Evolutionary conservation across 2,888 invertebrate species (phyloP), one percentile per base, ranked within the genome.

Genomic region (Pristionchus mayeri): DNA sequence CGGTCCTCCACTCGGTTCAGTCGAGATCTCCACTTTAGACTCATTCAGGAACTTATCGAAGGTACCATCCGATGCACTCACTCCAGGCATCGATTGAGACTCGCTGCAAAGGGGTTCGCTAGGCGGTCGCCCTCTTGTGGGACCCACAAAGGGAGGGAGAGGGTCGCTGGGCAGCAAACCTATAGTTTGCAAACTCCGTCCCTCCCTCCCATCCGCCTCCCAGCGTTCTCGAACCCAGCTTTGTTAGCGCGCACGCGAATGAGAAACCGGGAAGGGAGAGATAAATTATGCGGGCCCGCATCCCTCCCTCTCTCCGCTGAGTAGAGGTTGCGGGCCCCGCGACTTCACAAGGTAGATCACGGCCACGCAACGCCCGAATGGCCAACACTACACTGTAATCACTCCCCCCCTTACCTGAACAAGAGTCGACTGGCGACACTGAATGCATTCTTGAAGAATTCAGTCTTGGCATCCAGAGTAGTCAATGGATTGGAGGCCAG

Each of bases 401-500:
- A 48, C 30, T 9, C 30, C 16, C 34, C 34, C 34, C 13, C 18
- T 16, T 50, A 48, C 78, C 78, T 85, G 85, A 91, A 91, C 11
- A 92, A 86, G 16, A 92, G 86, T 16, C 87, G 85, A 85, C 91
- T 88, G 13, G 92, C 92, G 11, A 85, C 85, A 50, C 86, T 78
- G 86, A 92, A 92, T 6, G 91, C 91, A 13, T 88, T 79, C 71
- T 88, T 88, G 88, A 92, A 92, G 81, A 91, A 91, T 4, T 85
- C 79, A 16, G 88, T 88, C 84, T 91, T 91, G 9, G 86, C 86
- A 11, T 88, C 85, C 24, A 82, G 44, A 7, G 88, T 87, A 2
- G 83, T 44, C 7, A 89, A 82, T 16, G 88, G 87, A 16, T 86
- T 79, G 2, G 87, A 79, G 44, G 87, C 89, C 50, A 91, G 84